Base-by-base conservation (phyloP, 2,113 vertebrate genomes). In the Hemibagrus wyckioides region DNA sequence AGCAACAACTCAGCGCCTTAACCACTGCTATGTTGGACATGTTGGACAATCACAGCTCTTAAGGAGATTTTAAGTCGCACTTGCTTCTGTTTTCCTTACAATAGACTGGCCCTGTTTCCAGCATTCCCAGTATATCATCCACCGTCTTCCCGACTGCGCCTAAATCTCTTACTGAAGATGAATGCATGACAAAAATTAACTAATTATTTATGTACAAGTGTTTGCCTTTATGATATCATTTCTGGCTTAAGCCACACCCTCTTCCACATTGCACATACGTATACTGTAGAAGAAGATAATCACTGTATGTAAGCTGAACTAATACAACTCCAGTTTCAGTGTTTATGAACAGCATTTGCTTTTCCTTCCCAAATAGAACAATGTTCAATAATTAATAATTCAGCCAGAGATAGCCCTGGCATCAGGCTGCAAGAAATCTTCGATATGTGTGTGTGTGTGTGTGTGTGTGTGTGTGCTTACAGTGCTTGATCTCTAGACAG, bases 401-500 rank as follows among this genome's bases (percentile, higher is more conserved):
- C 9, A 23, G 21, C 28, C 48, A 80, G 5, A 56, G 17, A 80
- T 56, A 33, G 30, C 19, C 52, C 30, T 52, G n/a, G 44, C 73
- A n/a, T 28, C 23, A 44, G 2, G 19, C 8, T 48, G 9, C 11
- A 28, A n/a, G 14, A 69, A 14, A 30, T 33, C 65, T 69, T 36
- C 3, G 0, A 30, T n/a, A 2, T 82, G 33, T 15, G 57, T 44
- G 39, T 44, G 8, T 48, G n/a, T 44, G 39, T 10, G 13, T 11
- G 80, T 15, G 56, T 52, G 23, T 54, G 9, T 57, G 30, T 2
- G 19, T 39, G 9, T 25, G 52, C 57, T 57, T 82, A 15, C 8
- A 44, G 33, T 82, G 41, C 48, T 52, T 83, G 82, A 69, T 83
- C 82, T 83, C 59, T 52, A 52, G 41, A 83, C 3, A 83, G 41